Evolutionary conservation across 2,113 vertebrate genomes (phyloP).

Genomic region (Caloenas nicobarica): DNA sequence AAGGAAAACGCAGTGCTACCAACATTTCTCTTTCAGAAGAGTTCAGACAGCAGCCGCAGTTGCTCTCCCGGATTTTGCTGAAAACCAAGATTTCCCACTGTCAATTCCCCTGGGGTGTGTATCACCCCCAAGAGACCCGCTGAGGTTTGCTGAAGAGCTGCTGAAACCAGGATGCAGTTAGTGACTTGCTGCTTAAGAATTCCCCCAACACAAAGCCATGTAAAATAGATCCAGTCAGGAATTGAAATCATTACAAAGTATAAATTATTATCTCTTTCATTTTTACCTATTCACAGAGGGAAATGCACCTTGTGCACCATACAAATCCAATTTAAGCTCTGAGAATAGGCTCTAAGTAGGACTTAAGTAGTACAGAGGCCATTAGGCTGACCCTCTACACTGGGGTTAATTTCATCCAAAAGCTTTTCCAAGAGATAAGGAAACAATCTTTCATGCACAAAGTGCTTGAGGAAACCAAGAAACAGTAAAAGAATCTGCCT

Average conservation of each 20-base stretch:
- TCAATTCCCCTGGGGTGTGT: background rate
- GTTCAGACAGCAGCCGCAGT: background rate
- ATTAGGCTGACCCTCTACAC: conserved; percentile 46
- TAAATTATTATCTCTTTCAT: background rate
- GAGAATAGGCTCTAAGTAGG: conserved; percentile 53
- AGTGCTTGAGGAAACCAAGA: conserved; percentile 68
- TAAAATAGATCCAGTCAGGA: background rate
- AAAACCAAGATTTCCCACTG: background rate
- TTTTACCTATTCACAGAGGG: conserved; percentile 1
- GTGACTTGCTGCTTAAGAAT: background rate
- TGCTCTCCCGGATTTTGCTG: background rate
- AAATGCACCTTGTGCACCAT: background rate
- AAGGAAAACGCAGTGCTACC: background rate
- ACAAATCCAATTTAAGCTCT: conserved; percentile 52
- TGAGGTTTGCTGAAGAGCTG: background rate
- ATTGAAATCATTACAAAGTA: background rate
- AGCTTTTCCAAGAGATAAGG: conserved; percentile 67
- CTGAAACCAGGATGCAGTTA: background rate
- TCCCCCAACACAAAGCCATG: background rate
- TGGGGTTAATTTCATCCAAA: conserved; percentile 66
- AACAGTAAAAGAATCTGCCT: conserved; percentile 66
- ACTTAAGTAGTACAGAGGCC: conserved; percentile 14
- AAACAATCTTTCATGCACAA: conserved; percentile 65
- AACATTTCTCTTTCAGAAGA: background rate
- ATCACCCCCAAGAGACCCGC: background rate